Evolutionary conservation across 2,113 vertebrate genomes (phyloP), one percentile per base, ranked within the genome.

Genomic region (Tretioscincus oriximinensis): DNA sequence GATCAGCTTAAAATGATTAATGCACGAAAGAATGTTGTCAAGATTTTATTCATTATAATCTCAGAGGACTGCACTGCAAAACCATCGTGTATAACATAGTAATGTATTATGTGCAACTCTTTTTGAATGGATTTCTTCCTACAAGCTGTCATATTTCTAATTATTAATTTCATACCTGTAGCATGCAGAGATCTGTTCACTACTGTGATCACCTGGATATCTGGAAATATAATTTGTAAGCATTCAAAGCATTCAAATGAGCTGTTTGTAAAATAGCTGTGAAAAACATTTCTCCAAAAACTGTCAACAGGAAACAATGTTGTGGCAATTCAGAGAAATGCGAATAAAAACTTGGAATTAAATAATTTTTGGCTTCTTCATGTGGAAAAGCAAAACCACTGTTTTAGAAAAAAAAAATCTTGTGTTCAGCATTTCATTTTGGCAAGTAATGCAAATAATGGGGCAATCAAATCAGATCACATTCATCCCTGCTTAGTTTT

Each of bases 1-100:
- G 88, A 95, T 94, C 92, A 91, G 93, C 93, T 93, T 93, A 89
- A 92, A 92, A 92, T 94, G 92, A 95, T 95, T 95, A 94, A 94
- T 93, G 92, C 89, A 80, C 88, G 90, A 88, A 88, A 89, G 87
- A 92, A 88, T 76, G 86, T 85, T 90, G 90, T 89, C 90, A 81
- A 81, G 88, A 86, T 92, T 93, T 91, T 93, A 91, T 91, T 93
- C 91, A 83, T 91, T 90, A 76, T 74, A 54, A 47, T 89, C 88
- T 89, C 76, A 0, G 75, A 89, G 92, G 88, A 66, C 85, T 84
- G 87, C 85, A 58, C 85, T 80, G 90, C 84, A 71, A 90, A 91
- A 81, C 84, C 82, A 35, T 84, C 87, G 54, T 66, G 86, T 90
- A 74, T 54, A 86, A 90, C 87, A 77, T 10, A 82, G 69, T 76